Evolutionary conservation across 2,888 invertebrate genomes (phyloP), one percentile per base, ranked within the genome.

Genomic region (Aspidapion aeneum): DNA sequence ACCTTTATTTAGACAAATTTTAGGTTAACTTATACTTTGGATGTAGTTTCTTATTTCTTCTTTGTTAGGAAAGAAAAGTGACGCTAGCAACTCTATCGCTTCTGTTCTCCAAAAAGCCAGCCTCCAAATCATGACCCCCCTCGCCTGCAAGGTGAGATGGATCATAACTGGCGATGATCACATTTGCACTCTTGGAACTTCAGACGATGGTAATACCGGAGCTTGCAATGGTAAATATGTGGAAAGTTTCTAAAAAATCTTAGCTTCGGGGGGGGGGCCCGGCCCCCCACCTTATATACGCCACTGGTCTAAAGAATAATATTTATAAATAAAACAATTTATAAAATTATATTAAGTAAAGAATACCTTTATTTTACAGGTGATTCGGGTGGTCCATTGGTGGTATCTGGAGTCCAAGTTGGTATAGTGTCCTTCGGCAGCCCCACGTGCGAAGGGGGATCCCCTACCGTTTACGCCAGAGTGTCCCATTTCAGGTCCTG

Each of bases 361-460:
- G n/a, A n/a, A n/a, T n/a, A n/a, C n/a, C n/a, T n/a, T n/a, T n/a
- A n/a, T 3, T 35, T 35, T 35, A 7, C 12, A 3, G 71, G 71
- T 5, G 71, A 71, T 55, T 68, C 68, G 0, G 71, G 72, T 7
- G 72, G 72, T 0, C 71, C 72, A 16, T 59, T 72, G 16, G 21
- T 71, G 16, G 61, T 69, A 1, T 56, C 67, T 18, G 65, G 66
- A 1, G 48, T 48, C 18, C 69, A 71, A 66, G 66, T 72, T 1
- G 72, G 72, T 1, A 50, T 72, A 9, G 67, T 66, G 18, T 70
- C 72, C 1, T 72, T 71, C 54, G 69, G 69, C 5, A 60, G 58
- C 1, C 7, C 7, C 18, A 52, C 62, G 35, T 71, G 71, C 49
- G 57, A 51, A 2, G 52, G 57, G 1, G 69, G 68, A 9, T 51